Conservation (phyloP, 92 coral and sea anemone genomes). For the Epizoanthus ramosus region DNA sequence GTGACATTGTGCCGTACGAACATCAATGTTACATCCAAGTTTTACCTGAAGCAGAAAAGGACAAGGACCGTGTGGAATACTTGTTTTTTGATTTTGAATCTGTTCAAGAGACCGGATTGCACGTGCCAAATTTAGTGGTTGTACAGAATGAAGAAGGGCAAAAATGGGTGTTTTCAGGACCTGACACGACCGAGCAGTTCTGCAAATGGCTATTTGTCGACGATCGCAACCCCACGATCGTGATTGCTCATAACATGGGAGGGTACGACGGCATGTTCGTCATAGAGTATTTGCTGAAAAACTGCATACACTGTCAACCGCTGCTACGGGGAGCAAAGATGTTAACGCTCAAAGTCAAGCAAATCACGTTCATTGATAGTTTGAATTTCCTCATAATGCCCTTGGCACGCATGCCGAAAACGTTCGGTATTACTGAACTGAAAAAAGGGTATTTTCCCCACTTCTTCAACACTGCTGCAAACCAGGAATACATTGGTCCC, state of each 20-base stretch:
- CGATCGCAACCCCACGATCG: too few relatives aligned
- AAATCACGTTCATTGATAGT: conserved; percentile 8
- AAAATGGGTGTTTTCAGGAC: not conserved
- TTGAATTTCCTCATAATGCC: conserved; percentile 19
- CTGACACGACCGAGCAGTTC: too few relatives aligned
- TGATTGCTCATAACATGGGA: not conserved
- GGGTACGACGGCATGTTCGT: not conserved
- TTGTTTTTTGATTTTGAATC: not conserved
- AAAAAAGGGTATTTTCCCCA: conserved; percentile 19
- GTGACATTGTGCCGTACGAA: not conserved
- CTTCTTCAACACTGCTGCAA: not conserved
- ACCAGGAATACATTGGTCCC: conserved; percentile 1
- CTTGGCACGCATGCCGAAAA: conserved; percentile 5
- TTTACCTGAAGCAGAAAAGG: fast-evolving
- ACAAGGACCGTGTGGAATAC: not conserved
- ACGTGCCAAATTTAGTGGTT: not conserved
- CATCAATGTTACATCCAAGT: not conserved
- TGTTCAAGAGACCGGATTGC: not conserved
- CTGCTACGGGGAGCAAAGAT: not conserved
- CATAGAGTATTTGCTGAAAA: not conserved
- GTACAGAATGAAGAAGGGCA: not conserved
- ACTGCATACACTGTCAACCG: too few relatives aligned
- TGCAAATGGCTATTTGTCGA: not conserved
- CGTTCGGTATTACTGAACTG: conserved; percentile 7
- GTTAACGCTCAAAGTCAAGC: too few relatives aligned